A percentile compares a stretch with the other conserved stretches of the same genome.
Conservation (phyloP, 2,888 invertebrate genomes). For the Tubulanus polymorphus region DNA sequence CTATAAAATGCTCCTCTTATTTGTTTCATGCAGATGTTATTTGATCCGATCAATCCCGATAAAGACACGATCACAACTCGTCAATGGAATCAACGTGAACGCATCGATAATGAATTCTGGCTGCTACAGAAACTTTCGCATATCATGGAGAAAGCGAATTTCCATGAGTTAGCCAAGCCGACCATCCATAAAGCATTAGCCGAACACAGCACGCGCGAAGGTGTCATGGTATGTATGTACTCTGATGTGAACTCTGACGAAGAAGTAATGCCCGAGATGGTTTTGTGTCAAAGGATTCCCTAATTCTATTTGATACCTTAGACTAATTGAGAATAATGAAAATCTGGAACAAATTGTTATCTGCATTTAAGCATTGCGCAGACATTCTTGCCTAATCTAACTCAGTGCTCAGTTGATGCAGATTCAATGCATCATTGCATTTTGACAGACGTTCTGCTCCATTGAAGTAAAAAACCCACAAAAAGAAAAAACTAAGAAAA, state of each 20-base stretch:
- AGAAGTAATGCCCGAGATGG: neutral
- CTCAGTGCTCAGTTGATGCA: no score
- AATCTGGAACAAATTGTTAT: no score
- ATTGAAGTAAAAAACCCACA: no score
- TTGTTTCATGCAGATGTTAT: slow-evolving; percentile 43
- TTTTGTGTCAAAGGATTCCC: neutral
- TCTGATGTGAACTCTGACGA: neutral
- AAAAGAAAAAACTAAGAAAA: no score
- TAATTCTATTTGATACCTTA: neutral
- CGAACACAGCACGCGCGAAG: slow-evolving; percentile 37
- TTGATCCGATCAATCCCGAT: slow-evolving; percentile 52
- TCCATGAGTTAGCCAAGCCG: slow-evolving; percentile 38
- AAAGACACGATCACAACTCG: slow-evolving; percentile 47
- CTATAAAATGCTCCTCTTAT: no score
- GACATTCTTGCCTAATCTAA: no score
- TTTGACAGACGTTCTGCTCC: no score
- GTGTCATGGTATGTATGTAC: slow-evolving; percentile 36
- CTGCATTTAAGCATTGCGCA: no score
- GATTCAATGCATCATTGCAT: no score
- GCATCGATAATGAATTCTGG: slow-evolving; percentile 51
- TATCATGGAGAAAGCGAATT: slow-evolving; percentile 48
- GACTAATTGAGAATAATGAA: no score
- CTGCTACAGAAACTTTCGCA: slow-evolving; percentile 42
- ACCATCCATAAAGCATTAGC: slow-evolving; percentile 32
- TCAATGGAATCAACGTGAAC: slow-evolving; percentile 36